phyloP scores from a whole-genome alignment of 2,888 invertebrate genomes.

The Lasius fuliginosus region DNA sequence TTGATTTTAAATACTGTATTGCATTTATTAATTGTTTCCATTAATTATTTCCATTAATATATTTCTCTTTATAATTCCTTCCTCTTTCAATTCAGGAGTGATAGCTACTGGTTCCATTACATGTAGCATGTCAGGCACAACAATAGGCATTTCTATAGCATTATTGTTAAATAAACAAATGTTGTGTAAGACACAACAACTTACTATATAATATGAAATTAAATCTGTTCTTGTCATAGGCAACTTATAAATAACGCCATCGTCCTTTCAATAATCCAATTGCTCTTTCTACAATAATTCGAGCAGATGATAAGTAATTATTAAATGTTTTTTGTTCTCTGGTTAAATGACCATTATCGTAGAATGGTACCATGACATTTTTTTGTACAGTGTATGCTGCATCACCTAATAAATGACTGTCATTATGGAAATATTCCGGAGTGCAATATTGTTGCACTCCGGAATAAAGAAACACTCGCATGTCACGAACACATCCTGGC shows the following conservation, averaged over 20 bases:
- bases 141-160: conserved; percentile 17
- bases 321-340: neutral
- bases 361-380: conserved; percentile 18
- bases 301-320: neutral
- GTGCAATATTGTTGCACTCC: conserved; percentile 26
- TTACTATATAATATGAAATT: conserved; percentile 46
- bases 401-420: conserved; percentile 22
- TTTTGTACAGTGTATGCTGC: conserved; percentile 10
- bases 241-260: conserved; percentile 45
- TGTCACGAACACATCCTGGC: conserved; percentile 21
- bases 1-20: too few relatives aligned
- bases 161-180: conserved; percentile 46
- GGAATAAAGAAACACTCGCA: conserved; percentile 22
- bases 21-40: neutral
- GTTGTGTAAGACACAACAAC: conserved; percentile 56
- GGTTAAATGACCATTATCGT: conserved; percentile 30
- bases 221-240: conserved; percentile 50
- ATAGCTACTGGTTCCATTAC: conserved; percentile 11
- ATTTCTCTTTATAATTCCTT: conserved; percentile 12
- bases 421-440: neutral
- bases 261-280: conserved; percentile 25
- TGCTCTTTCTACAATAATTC: conserved; percentile 13
- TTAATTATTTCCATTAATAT: conserved; percentile 8
- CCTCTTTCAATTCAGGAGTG: neutral
- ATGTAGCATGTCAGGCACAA: conserved; percentile 5